Evolutionary conservation across 2,113 vertebrate species (phyloP).

Genomic region (Neodon shergylaensis): DNA sequence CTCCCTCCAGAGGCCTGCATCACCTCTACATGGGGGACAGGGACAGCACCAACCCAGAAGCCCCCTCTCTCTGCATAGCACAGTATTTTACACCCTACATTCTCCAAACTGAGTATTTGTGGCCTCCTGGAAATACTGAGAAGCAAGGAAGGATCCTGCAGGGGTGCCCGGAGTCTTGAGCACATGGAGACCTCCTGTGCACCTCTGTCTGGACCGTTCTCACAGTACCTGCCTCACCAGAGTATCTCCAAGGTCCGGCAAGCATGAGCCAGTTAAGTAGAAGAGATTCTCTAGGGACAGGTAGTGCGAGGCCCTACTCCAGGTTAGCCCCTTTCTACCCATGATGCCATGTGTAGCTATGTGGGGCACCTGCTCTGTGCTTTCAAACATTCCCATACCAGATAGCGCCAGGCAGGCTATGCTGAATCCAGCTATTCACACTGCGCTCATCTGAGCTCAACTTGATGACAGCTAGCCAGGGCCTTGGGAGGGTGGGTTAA

Average conservation of each 20-base stretch:
- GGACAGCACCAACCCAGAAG: neutral
- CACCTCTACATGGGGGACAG: neutral
- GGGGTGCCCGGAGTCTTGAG: neutral
- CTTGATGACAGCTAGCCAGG: neutral
- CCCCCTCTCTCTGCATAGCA: neutral
- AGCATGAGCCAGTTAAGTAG: no score
- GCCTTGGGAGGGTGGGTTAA: no score
- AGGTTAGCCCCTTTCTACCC: neutral
- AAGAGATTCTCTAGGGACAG: neutral
- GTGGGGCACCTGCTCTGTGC: neutral
- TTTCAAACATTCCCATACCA: neutral
- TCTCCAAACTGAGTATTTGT: neutral
- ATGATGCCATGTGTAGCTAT: rapidly evolving
- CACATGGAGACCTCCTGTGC: neutral
- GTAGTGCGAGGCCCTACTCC: neutral
- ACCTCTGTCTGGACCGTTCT: rapidly evolving
- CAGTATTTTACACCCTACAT: neutral
- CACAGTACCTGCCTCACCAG: neutral
- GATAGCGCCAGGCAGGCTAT: neutral
- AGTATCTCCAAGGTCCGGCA: neutral
- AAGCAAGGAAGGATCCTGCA: neutral
- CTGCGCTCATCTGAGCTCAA: neutral
- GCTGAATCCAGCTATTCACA: neutral
- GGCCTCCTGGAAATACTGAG: neutral
- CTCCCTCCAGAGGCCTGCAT: neutral